Percentiles rank a stretch among this genome's conserved stretches.
These are phyloP conservation scores for Erynnis tages DNA, from an alignment of 2,888 invertebrate genomes.

Conservation along the genomic window DNA sequence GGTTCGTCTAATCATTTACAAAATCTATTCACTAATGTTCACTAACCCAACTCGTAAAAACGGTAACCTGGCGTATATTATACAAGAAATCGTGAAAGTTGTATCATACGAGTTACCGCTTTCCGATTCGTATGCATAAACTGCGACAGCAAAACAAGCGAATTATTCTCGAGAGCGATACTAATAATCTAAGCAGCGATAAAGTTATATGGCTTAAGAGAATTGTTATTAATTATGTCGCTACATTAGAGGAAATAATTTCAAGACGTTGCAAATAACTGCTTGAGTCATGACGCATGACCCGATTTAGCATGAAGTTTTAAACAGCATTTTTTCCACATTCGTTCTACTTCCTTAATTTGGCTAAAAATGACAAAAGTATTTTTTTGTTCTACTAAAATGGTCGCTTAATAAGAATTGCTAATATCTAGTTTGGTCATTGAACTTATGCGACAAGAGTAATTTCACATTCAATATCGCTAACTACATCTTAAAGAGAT, in stretches of 20 bases:
- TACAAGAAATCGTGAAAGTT: slow-evolving; percentile 28
- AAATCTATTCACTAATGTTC: not conserved
- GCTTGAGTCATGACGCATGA: not conserved
- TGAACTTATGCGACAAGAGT: not conserved
- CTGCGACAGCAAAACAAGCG: slow-evolving; percentile 4
- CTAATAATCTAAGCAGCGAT: not conserved
- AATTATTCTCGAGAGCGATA: not conserved
- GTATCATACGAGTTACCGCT: slow-evolving; percentile 17
- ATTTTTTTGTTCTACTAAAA: too few species aligned
- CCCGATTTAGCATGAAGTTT: not conserved
- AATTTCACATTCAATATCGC: slow-evolving; percentile 1
- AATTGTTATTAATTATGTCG: not conserved
- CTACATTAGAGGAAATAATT: not conserved
- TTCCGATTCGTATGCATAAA: slow-evolving; percentile 23
- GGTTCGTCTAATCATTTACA: not conserved
- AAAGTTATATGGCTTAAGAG: not conserved
- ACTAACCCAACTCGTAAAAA: not conserved
- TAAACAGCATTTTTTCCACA: not conserved
- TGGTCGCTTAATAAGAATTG: too few species aligned
- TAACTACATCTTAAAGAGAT: not conserved
- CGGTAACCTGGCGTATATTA: slow-evolving; percentile 1
- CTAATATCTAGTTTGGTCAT: too few species aligned
- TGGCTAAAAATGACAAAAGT: too few species aligned
- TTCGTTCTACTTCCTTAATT: not conserved
- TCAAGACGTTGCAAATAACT: not conserved